phyloP scores from a whole-genome alignment of 2,113 vertebrate species.

The Dicerorhinus sumatrensis region DNA sequence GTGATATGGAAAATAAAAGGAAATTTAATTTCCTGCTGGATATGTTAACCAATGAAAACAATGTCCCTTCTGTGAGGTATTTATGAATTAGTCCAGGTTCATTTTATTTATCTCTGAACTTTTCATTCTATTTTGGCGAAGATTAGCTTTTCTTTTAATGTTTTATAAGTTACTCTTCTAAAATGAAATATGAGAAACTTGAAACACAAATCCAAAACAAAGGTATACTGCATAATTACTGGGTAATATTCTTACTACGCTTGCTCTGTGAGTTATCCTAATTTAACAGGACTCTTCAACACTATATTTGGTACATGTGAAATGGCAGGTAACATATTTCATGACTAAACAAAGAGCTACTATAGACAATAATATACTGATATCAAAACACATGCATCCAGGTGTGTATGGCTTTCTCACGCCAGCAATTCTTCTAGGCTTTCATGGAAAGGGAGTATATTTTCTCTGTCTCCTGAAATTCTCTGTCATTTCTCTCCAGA shows the following conservation, averaged over 20 bases:
- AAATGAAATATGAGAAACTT: neutral
- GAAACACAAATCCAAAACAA: neutral
- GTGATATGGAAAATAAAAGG: neutral
- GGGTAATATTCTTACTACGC: neutral
- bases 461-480: neutral
- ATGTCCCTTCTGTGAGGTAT: neutral
- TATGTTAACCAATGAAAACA: neutral
- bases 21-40: neutral
- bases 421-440: neutral
- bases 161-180: constrained; percentile 7
- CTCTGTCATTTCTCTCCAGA: neutral
- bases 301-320: neutral
- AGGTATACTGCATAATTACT: neutral
- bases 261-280: neutral
- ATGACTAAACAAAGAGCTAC: neutral
- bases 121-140: neutral
- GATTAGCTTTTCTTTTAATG: neutral
- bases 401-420: neutral
- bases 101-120: neutral
- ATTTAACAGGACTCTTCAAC: neutral
- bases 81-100: neutral
- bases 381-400: neutral
- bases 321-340: neutral
- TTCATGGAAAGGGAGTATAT: neutral
- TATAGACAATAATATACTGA: neutral